Conservation (phyloP, 1,140 invertebrate genomes). For the Teleopsis dalmanni region DNA sequence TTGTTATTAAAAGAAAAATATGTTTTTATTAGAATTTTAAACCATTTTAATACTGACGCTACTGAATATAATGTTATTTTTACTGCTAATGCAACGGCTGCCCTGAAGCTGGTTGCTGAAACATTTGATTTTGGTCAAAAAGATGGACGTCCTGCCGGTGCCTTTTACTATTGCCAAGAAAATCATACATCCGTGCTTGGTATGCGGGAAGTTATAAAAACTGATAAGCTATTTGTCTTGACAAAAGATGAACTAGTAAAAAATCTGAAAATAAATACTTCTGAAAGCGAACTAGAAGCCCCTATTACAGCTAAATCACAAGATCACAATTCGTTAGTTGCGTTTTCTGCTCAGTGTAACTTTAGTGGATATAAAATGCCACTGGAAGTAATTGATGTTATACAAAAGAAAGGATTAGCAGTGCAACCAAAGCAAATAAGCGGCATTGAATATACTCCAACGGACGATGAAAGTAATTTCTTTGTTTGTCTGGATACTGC, state of each 20-base stretch:
- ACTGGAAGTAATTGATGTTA: slow-evolving; percentile 59
- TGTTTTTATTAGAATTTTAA: slow-evolving; percentile 57
- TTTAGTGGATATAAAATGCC: slow-evolving; percentile 89
- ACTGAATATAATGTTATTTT: slow-evolving; percentile 85
- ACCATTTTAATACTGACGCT: slow-evolving; percentile 73
- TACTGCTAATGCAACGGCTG: slow-evolving; percentile 79
- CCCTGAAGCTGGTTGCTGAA: slow-evolving; percentile 77
- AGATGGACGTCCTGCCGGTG: slow-evolving; percentile 42
- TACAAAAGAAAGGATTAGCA: slow-evolving; percentile 57
- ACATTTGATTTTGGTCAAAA: slow-evolving; percentile 58
- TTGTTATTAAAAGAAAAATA: not conserved
- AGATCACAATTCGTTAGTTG: slow-evolving; percentile 61
- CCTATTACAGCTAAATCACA: not conserved
- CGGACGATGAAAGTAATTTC: slow-evolving; percentile 52
- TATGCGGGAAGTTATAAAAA: slow-evolving; percentile 62
- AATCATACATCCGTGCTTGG: slow-evolving; percentile 94
- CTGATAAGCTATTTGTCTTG: slow-evolving; percentile 50
- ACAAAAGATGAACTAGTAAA: slow-evolving; percentile 48
- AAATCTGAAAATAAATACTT: slow-evolving; percentile 7
- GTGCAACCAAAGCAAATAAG: slow-evolving; percentile 17
- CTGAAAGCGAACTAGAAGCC: no score
- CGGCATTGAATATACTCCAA: slow-evolving; percentile 15
- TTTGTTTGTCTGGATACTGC: slow-evolving; percentile 84
- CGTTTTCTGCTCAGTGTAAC: slow-evolving; percentile 88
- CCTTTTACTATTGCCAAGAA: slow-evolving; percentile 77